Base-by-base conservation (phyloP, 2,888 invertebrate genomes). In the Phlogophora meticulosa region DNA sequence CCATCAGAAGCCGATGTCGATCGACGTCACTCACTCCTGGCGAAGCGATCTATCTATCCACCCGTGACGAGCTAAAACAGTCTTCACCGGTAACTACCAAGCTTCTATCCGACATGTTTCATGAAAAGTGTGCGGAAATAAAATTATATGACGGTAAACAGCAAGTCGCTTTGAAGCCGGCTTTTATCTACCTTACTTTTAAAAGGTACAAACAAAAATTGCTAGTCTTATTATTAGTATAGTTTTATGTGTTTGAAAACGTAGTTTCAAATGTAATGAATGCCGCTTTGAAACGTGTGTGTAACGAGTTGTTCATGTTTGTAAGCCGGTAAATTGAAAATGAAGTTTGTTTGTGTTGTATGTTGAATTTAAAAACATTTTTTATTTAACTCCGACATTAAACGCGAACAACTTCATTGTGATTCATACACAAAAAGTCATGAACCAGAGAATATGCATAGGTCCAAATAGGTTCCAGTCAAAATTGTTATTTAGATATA, bases 1-100 rank as follows among this genome's bases (percentile, higher is more conserved):
- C 28, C 4, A 28, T 28, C 28, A 2, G 78, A 46, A 43, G 45
- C 9, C 49, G 62, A 48, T 45, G 72, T 64, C 76, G 70, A 75
- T 73, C 63, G 77, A 65, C 71, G 78, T 82, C 75, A 79, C 78
- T 83, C 67, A 82, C 68, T 58, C 68, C 70, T 68, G 63, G 65
- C 64, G 77, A 66, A 63, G 65, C 81, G 81, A 86, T 84, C 83
- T 75, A 86, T 87, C 81, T 59, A 69, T 75, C 28, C 28, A 28
- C 28, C 5, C 77, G 85, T 84, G 86, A 84, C 76, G 73, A 17
- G 64, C 53, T 82, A 83, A 85, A 82, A 85, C 83, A 77, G 78
- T 66, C 75, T 79, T 69, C 60, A 51, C 64, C 71, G 69, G 81
- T 76, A 76, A 81, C 79, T 80, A 80, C 69, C 61, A 28, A 67